phyloP scores from a whole-genome alignment of 2,797 vertebrate species.

The Garrulus glandarius region DNA sequence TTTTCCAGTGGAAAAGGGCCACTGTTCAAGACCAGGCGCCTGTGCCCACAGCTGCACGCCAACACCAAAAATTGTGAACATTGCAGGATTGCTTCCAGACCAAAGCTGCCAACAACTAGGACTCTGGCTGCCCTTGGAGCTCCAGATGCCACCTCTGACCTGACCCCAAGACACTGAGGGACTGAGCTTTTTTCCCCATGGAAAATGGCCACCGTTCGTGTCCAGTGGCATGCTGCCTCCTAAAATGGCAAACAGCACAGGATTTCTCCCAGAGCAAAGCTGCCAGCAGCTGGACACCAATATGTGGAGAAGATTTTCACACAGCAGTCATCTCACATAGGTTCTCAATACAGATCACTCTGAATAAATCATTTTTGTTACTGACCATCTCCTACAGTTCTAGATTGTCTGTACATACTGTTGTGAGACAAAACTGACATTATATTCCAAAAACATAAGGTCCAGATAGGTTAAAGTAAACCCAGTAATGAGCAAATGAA shows the following conservation, averaged over 20 bases:
- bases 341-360: neutral
- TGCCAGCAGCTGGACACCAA: neutral
- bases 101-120: neutral
- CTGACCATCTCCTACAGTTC: neutral
- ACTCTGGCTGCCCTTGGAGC: neutral
- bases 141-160: neutral
- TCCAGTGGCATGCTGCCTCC: fast-evolving
- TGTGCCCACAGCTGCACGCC: neutral
- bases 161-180: fast-evolving
- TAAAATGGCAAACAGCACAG: fast-evolving
- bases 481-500: neutral
- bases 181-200: neutral
- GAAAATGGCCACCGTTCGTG: fast-evolving
- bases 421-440: neutral
- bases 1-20: neutral
- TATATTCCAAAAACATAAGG: neutral
- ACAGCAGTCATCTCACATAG: neutral
- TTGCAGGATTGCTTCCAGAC: neutral
- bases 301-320: neutral
- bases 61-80: fast-evolving
- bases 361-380: neutral
- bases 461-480: neutral
- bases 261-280: neutral
- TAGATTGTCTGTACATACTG: neutral
- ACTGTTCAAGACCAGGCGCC: fast-evolving